A percentile compares a stretch with the other conserved stretches of the same genome.
These are phyloP conservation scores for Artibeus lituratus DNA, from an alignment of 2,797 vertebrate species.

Conservation along the genomic window DNA sequence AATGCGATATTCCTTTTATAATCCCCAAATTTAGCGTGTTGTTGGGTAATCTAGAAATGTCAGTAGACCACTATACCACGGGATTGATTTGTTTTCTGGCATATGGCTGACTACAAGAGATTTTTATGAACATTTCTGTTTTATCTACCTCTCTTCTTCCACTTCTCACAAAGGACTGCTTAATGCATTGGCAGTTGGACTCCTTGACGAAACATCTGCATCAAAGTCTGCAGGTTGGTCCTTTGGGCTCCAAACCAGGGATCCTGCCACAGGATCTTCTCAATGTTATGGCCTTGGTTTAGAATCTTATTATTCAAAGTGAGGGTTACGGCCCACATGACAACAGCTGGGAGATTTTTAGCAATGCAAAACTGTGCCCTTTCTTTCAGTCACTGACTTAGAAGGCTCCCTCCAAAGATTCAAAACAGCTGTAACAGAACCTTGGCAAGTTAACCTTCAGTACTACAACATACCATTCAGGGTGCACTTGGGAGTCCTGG, in stretches of 20 bases:
- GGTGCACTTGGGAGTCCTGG: background rate
- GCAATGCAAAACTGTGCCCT: background rate
- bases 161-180: background rate
- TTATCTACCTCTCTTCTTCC: background rate
- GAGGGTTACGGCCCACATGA: background rate
- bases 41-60: background rate
- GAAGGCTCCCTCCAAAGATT: background rate
- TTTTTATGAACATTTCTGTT: background rate
- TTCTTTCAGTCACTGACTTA: background rate
- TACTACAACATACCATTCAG: background rate
- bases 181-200: background rate
- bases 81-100: background rate
- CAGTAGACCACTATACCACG: background rate
- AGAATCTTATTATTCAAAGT: background rate
- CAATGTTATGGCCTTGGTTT: background rate
- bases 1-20: background rate
- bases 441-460: background rate
- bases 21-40: conserved; percentile 17
- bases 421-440: background rate
- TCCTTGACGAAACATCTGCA: background rate
- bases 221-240: background rate
- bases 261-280: background rate
- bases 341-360: background rate
- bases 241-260: background rate
- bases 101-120: background rate